Base-by-base conservation (phyloP, 2,113 vertebrate genomes). In the Hemichromis elongatus region DNA sequence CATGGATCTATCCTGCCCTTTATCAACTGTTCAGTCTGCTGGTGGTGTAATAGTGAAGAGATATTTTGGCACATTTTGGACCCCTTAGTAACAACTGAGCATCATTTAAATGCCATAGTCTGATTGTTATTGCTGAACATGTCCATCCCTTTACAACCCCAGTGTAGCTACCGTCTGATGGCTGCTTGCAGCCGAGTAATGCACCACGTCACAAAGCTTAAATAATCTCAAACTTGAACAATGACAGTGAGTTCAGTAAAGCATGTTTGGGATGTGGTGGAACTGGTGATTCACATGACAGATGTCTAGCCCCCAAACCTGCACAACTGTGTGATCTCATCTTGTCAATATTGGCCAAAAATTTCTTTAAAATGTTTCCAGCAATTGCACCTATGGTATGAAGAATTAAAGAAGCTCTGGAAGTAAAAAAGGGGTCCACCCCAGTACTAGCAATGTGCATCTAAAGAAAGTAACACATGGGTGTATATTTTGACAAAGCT, bases 301-400 rank as follows among this genome's bases (percentile, higher is more conserved):
- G 5, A 26, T 40, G 18, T 5, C 10, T 7, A 33, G 33, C 3
- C 30, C 35, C 0, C 63, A 68, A 42, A 68, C 42, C 37, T 24
- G 37, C 63, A 0, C 40, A 47, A 47, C 40, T 47, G 26, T 73
- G 40, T 28, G 14, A 28, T 70, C 14, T 45, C 9, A 1, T 47
- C 66, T 47, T 28, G 21, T 73, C 66, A 70, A 70, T 70, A 70
- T 26, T 26, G 66, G 8, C 14, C 66, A 13, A 45, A 73, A 28
- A 47, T 47, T 18, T 73, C 9, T 73, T 24, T 0, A 4, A 45
- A 70, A 18, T 73, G 40, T 47, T 73, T 47, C 40, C 21, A 70
- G 14, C 40, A 47, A 8, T 0, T 0, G 0, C 45, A 0, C 9
- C 3, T 45, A 2, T 45, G 14, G 16, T 26, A 70, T 16, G 5